phyloP scores from a whole-genome alignment of 1,140 invertebrate genomes.

The Heliothis subflexa region DNA sequence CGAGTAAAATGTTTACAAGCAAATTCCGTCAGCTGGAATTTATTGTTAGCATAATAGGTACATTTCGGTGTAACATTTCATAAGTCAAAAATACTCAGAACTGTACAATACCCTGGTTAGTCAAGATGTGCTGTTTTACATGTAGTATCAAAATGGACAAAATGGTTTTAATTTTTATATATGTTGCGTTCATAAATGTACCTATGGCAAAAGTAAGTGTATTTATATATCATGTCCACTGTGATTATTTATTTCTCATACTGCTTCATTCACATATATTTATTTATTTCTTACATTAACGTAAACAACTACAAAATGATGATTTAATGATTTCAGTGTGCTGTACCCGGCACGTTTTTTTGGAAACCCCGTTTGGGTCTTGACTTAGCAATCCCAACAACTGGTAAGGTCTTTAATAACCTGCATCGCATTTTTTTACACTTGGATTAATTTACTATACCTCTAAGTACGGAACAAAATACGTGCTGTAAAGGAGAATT shows the following conservation, averaged over 20 bases:
- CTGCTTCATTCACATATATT: no score
- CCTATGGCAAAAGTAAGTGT: slow-evolving; percentile 9
- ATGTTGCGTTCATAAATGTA: background rate
- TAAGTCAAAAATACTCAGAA: background rate
- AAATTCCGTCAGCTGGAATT: slow-evolving; percentile 46
- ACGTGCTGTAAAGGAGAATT: no score
- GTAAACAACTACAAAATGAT: background rate
- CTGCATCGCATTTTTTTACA: no score
- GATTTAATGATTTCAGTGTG: slow-evolving; percentile 56
- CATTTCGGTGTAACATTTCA: background rate
- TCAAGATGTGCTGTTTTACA: background rate
- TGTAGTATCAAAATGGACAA: background rate
- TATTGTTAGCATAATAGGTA: slow-evolving; percentile 58
- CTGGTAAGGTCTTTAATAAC: slow-evolving; percentile 54
- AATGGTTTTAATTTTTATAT: background rate
- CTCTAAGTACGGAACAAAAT: no score
- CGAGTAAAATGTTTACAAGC: slow-evolving; percentile 4
- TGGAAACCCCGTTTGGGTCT: slow-evolving; percentile 76
- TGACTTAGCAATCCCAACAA: slow-evolving; percentile 69
- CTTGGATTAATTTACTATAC: slow-evolving; percentile 67
- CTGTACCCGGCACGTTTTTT: slow-evolving; percentile 70
- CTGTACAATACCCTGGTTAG: background rate
- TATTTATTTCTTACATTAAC: background rate
- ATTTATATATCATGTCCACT: background rate
- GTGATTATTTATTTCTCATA: no score